Base-by-base conservation (phyloP, 2,888 invertebrate genomes). In the Calameuta filiformis region DNA sequence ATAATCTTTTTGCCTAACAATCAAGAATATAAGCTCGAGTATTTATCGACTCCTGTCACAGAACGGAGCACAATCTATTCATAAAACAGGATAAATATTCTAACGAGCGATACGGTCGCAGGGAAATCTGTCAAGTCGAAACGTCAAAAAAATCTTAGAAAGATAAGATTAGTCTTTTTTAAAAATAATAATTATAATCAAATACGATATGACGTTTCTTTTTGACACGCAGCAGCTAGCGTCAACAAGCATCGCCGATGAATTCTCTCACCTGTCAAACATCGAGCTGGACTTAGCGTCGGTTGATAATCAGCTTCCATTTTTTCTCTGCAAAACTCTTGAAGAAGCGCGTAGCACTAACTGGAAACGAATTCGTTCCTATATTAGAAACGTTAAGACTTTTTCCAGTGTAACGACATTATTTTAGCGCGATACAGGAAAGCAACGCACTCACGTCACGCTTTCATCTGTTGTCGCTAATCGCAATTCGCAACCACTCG, bases 281-380 rank as follows among this genome's bases (percentile, higher is more conserved):
- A 89, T 88, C 90, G 88, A 80, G 90, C 89, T 83, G 91, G 91
- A 86, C 89, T 91, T 78, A 86, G 88, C 86, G 90, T 89, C 81
- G 90, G 88, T 86, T 91, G 91, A 86, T 90, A 91, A 85, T 91
- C 90, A 84, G 91, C 90, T 89, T 91, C 91, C 91, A 91, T 91
- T 85, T 88, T 80, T 81, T 68, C 33, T 35, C n/a, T 15, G 23
- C 56, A 56, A 56, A 56, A 56, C 23, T 56, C 23, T 23, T 23
- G 23, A 0, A 56, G 2, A 9, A 56, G 56, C 56, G 23, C 9
- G 56, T 23, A 15, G 56, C 56, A 56, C 23, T 56, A 23, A 56
- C 56, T 23, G 56, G 23, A 56, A 56, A 56, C 56, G 56, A 56
- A 71, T 34, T 71, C 71, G 71, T 23, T 71, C 33, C 33, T 71